Evolutionary conservation across 1,140 invertebrate genomes (phyloP).

Genomic region (Oryctes rhinoceros): DNA sequence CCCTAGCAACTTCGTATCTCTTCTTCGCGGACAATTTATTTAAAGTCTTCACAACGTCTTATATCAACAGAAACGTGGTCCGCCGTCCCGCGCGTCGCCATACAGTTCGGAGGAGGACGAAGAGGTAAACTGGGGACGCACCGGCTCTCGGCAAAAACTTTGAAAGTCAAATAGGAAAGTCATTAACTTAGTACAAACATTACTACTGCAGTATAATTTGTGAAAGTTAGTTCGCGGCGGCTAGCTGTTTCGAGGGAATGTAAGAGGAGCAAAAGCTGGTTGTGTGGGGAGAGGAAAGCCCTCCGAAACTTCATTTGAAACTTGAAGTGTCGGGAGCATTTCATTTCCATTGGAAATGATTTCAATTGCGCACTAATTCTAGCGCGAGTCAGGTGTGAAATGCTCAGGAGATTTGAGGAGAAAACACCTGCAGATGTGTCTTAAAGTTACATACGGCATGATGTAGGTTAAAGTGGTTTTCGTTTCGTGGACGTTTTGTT

Average conservation of each 20-base stretch:
- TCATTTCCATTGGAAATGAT: not conserved
- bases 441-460: too few species aligned
- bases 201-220: slow-evolving; percentile 9
- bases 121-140: not conserved
- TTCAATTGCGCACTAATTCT: not conserved
- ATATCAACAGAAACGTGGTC: not conserved
- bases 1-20: not conserved
- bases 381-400: not conserved
- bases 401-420: too few species aligned
- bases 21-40: slow-evolving; percentile 4
- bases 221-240: not conserved
- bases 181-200: slow-evolving; percentile 14
- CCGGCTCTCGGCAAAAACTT: not conserved
- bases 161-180: slow-evolving; percentile 16
- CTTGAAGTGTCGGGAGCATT: not conserved
- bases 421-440: too few species aligned
- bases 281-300: not conserved
- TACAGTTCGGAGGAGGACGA: not conserved
- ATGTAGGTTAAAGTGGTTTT: too few species aligned
- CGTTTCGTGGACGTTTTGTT: too few species aligned
- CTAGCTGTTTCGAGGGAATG: not conserved
- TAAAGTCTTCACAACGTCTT: not conserved
- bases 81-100: not conserved
- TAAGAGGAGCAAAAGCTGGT: too few species aligned
- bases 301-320: not conserved